phyloP scores from a whole-genome alignment of 2,888 invertebrate genomes.

The Chymomyza procnemis region DNA sequence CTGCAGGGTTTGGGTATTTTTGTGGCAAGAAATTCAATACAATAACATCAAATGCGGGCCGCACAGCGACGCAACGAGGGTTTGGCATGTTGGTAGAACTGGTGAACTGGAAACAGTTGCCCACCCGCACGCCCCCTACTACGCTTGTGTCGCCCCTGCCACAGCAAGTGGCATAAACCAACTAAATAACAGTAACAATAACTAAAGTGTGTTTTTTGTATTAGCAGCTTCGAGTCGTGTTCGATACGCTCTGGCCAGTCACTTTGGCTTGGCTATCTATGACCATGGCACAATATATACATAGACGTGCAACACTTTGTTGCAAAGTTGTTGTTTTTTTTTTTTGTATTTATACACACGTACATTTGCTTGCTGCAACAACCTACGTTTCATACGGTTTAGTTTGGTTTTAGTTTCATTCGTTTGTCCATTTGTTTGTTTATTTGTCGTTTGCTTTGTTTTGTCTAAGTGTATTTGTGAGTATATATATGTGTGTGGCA shows the following conservation, averaged over 20 bases:
- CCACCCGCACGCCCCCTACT: too few species aligned
- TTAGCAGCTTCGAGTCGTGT: neutral
- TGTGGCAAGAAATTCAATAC: constrained; percentile 61
- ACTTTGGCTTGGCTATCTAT: neutral
- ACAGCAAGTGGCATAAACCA: constrained; percentile 69
- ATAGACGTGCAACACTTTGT: constrained; percentile 30
- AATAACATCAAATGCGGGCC: constrained; percentile 60
- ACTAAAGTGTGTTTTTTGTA: constrained; percentile 67
- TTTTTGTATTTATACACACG: constrained; percentile 70
- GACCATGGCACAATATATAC: neutral
- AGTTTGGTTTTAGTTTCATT: constrained; percentile 53
- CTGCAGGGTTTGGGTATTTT: constrained; percentile 10
- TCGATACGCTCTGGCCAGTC: neutral
- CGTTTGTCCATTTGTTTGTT: constrained; percentile 55
- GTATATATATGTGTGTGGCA: neutral
- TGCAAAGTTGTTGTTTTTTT: too few species aligned
- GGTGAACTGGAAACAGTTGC: neutral
- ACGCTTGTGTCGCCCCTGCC: constrained; percentile 31
- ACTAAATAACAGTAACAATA: constrained; percentile 73
- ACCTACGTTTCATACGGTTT: constrained; percentile 50
- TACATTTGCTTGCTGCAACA: constrained; percentile 50
- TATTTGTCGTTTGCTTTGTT: constrained; percentile 71
- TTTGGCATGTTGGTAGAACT: neutral
- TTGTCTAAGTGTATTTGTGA: constrained; percentile 56
- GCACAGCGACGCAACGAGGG: neutral